Conservation (phyloP, 2,888 invertebrate species). For the Dryocosmus kuriphilus region DNA sequence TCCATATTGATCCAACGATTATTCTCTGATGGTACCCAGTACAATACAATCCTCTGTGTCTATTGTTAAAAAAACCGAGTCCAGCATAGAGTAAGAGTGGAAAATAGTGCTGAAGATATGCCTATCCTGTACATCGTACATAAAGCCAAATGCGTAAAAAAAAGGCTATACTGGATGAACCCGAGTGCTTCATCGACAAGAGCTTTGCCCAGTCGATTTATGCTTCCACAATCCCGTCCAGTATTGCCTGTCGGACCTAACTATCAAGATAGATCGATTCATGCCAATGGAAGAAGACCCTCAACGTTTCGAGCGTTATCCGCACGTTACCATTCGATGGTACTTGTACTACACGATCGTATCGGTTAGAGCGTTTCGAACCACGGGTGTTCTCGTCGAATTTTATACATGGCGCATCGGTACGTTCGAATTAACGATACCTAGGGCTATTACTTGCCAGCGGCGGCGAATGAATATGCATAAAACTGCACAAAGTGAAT, state of each 20-base stretch:
- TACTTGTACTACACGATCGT: constrained; percentile 36
- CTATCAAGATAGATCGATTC: constrained; percentile 33
- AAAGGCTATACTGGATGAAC: constrained; percentile 19
- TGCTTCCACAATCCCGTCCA: constrained; percentile 1
- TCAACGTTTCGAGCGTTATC: constrained; percentile 36
- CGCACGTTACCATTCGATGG: constrained; percentile 35
- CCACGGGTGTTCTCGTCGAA: constrained; percentile 15
- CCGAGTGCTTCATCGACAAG: constrained; percentile 20
- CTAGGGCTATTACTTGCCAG: constrained; percentile 62
- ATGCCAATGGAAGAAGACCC: constrained; percentile 35
- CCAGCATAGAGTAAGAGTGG: background rate
- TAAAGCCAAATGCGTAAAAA: constrained; percentile 13
- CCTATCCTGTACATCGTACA: background rate
- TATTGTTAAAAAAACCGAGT: background rate
- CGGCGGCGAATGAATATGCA: constrained; percentile 73
- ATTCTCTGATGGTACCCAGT: background rate
- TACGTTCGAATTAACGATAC: constrained; percentile 69
- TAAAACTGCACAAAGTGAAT: constrained; percentile 74
- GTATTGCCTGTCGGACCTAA: constrained; percentile 10
- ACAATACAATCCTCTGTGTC: background rate
- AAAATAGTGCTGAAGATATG: background rate
- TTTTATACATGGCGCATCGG: constrained; percentile 29
- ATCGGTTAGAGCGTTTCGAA: constrained; percentile 23
- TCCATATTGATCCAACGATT: background rate
- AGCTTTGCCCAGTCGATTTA: background rate